Evolutionary conservation across 2,113 vertebrate genomes (phyloP).

Genomic region (Hyla sarda): DNA sequence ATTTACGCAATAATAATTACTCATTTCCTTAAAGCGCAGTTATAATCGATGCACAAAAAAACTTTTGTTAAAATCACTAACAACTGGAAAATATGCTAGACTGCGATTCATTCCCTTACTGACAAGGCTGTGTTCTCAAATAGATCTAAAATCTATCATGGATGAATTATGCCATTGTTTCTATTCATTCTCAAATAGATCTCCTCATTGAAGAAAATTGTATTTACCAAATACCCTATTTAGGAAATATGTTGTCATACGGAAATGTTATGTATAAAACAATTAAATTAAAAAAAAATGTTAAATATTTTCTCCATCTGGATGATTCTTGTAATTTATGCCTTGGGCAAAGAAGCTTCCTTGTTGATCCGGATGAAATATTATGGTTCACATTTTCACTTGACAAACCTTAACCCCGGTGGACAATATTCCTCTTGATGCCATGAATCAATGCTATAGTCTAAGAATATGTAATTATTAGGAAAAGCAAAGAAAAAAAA

Average conservation of each 20-base stretch:
- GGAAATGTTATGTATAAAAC: conserved; percentile 10
- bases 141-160: conserved; percentile 28
- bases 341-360: background rate
- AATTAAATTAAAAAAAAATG: too few relatives aligned
- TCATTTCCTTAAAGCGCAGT: background rate
- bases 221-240: conserved; percentile 20
- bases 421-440: background rate
- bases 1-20: background rate
- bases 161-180: conserved; percentile 24
- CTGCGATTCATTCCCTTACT: conserved; percentile 25
- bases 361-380: background rate
- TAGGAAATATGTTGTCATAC: background rate
- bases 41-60: conserved; percentile 12
- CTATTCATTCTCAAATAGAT: background rate
- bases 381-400: background rate
- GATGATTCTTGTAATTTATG: background rate
- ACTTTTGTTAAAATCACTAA: conserved; percentile 35
- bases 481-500: background rate
- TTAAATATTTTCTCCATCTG: conserved; percentile 38
- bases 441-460: background rate
- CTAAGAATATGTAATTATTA: background rate
- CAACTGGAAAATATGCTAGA: conserved; percentile 43
- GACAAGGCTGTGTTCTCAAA: conserved; percentile 27
- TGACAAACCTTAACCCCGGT: background rate
- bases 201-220: conserved; percentile 31